These are phyloP conservation scores for Ornithoptera priamus DNA, from an alignment of 2,888 invertebrate species.

Conservation along the genomic window DNA sequence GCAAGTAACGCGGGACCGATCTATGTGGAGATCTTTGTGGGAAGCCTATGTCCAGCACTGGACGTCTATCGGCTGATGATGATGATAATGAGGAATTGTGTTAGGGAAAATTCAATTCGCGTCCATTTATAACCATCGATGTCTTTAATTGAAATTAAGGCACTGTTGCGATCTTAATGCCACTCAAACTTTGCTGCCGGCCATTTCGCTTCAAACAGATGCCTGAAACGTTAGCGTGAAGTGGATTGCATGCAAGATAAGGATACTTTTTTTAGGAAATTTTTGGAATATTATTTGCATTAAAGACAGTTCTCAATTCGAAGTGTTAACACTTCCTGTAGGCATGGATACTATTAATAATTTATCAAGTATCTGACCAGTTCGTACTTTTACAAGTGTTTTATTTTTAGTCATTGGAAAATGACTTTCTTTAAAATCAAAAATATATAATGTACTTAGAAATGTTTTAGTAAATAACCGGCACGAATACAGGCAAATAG, in stretches of 20 bases:
- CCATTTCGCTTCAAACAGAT: neutral
- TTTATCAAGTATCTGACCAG: neutral
- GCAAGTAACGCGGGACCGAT: too few relatives aligned
- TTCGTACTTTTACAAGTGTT: conserved; percentile 4
- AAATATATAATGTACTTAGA: too few relatives aligned
- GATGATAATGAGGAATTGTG: neutral
- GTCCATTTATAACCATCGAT: neutral
- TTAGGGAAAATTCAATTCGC: neutral
- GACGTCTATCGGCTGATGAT: too few relatives aligned
- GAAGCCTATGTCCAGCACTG: too few relatives aligned
- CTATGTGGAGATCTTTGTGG: too few relatives aligned
- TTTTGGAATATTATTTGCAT: too few relatives aligned
- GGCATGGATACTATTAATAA: too few relatives aligned
- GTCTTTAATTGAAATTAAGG: neutral
- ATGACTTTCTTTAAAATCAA: conserved; percentile 9
- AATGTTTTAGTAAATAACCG: too few relatives aligned
- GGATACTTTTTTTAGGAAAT: neutral
- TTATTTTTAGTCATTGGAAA: conserved; percentile 21
- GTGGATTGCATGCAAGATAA: neutral
- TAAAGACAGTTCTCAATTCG: too few relatives aligned
- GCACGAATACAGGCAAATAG: conserved; percentile 9
- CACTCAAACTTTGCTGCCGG: neutral
- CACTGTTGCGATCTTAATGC: neutral
- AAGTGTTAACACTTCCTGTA: too few relatives aligned
- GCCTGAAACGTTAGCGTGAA: neutral